A percentile compares a stretch with the other conserved stretches of the same genome.
Conservation (phyloP, 2,113 vertebrate genomes). For the Scomber colias region DNA sequence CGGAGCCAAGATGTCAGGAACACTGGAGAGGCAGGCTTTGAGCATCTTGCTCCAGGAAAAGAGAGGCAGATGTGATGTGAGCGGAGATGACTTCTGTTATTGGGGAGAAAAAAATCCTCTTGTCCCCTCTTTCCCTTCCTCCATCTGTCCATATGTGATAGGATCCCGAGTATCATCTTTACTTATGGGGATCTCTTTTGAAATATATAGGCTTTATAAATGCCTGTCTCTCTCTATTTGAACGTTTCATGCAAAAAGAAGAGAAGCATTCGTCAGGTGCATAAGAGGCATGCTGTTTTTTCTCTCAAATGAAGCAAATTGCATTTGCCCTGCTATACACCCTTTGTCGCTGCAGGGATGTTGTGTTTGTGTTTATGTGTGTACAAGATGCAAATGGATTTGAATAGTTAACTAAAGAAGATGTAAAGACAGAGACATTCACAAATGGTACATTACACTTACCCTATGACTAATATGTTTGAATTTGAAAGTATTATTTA, state of each 20-base stretch:
- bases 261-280: conserved; percentile 65
- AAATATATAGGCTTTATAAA: conserved; percentile 68
- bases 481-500: conserved; percentile 54
- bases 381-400: conserved; percentile 39
- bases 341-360: conserved; percentile 49
- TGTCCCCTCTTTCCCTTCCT: conserved; percentile 40
- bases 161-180: conserved; percentile 64
- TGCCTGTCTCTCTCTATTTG: conserved; percentile 68
- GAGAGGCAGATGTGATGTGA: conserved; percentile 76
- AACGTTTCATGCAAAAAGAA: conserved; percentile 45
- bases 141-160: conserved; percentile 67
- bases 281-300: conserved; percentile 51
- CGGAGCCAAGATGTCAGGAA: conserved; percentile 72
- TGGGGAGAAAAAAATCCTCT: neutral
- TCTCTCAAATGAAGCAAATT: conserved; percentile 69
- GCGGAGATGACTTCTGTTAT: conserved; percentile 61
- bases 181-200: conserved; percentile 62
- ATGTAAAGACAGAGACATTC: conserved; percentile 3
- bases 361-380: conserved; percentile 42
- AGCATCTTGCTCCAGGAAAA: conserved; percentile 58
- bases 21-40: conserved; percentile 32
- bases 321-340: conserved; percentile 59
- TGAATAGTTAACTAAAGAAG: conserved; percentile 20
- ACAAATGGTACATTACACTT: conserved; percentile 1
- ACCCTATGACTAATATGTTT: conserved; percentile 10